A percentile compares a stretch with the other conserved stretches of the same genome.
Evolutionary conservation across 1,140 invertebrate genomes (phyloP).

Genomic region (Saxidomus purpurata): DNA sequence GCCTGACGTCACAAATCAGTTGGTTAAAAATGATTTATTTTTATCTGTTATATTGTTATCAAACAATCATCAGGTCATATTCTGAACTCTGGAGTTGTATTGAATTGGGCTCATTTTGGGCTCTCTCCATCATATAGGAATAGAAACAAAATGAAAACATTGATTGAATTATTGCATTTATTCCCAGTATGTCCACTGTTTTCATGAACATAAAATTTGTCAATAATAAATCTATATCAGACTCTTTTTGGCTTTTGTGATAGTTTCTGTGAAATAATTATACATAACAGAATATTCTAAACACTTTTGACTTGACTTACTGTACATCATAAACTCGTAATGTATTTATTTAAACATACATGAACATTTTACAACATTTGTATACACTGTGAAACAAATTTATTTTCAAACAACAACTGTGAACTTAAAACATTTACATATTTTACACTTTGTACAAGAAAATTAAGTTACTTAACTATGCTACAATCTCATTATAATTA

Average conservation of each 20-base stretch:
- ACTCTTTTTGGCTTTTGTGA: background rate
- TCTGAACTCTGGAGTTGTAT: too few species aligned
- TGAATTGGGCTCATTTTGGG: too few species aligned
- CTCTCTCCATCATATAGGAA: too few species aligned
- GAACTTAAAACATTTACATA: constrained; percentile 41
- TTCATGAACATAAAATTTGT: constrained; percentile 25
- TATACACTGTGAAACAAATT: constrained; percentile 46
- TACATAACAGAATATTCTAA: constrained; percentile 31
- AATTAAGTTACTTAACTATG: constrained; percentile 53
- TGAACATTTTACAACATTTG: constrained; percentile 26
- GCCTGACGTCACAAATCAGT: too few species aligned
- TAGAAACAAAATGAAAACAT: too few species aligned
- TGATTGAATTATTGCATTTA: constrained; percentile 57
- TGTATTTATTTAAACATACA: constrained; percentile 19
- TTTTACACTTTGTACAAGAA: constrained; percentile 53
- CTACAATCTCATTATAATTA: constrained; percentile 41
- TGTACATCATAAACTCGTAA: background rate
- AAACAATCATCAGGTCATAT: too few species aligned
- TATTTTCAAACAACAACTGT: constrained; percentile 43
- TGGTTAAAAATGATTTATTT: too few species aligned
- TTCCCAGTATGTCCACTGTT: constrained; percentile 39
- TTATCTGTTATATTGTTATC: too few species aligned
- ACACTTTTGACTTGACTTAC: background rate
- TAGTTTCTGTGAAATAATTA: constrained; percentile 10
- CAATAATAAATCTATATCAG: background rate